Evolutionary conservation across 2,888 invertebrate genomes (phyloP), one percentile per base, ranked within the genome.

Genomic region (Norana najaformis): DNA sequence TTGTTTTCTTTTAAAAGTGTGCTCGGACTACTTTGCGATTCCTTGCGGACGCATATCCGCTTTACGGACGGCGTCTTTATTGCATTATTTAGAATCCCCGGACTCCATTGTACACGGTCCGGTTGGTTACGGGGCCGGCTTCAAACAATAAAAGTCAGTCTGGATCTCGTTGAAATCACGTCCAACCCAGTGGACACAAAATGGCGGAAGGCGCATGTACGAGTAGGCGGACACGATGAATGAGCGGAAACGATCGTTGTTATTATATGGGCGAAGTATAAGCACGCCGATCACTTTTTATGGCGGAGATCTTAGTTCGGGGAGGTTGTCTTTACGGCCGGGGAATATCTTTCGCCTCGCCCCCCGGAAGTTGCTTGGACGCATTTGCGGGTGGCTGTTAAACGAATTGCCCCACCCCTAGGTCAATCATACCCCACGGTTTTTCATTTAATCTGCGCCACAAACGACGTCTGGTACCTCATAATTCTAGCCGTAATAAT

Each of bases 111-210:
- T n/a, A n/a, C 69, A n/a, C 69, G 30, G 69, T 69, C n/a, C 69
- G 69, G 69, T 5, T 69, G 69, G 69, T n/a, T 1, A n/a, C 0
- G 69, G 69, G 69, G 30, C n/a, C 69, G 16, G 69, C 2, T 5
- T 69, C 69, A 69, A 69, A 69, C 69, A 69, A 69, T 69, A 69
- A 69, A 69, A 69, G 69, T 69, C 69, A n/a, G 69, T n/a, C 69
- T n/a, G 69, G 69, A 69, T 69, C 30, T n/a, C n/a, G 69, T 69
- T 69, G 69, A 69, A 69, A 69, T 69, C 47, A 47, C 47, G 23
- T 47, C 47, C 23, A 23, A 6, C 23, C 69, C 69, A 8, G 30
- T 53, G 69, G 69, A 16, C 8, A n/a, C 6, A n/a, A n/a, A n/a
- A 5, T 69, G 69, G 69, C n/a, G 30, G 8, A 69, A 69, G 69